These are phyloP conservation scores for Camponotus vicinus DNA, from an alignment of 1,140 invertebrate genomes.

Conservation along the genomic window DNA sequence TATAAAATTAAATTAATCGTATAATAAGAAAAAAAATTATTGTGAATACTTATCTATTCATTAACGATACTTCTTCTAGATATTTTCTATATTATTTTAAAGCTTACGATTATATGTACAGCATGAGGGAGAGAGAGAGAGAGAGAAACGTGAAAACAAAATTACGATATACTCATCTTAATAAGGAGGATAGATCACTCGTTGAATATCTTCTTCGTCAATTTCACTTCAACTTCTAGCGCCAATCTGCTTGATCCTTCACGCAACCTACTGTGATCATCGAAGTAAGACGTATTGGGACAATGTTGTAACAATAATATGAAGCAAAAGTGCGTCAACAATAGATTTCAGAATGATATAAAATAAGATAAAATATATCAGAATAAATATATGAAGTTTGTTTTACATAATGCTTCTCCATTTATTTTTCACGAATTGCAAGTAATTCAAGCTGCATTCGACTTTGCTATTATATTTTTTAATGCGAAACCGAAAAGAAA, in stretches of 20 bases:
- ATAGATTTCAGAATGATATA: background rate
- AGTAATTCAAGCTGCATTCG: background rate
- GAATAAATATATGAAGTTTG: constrained; percentile 14
- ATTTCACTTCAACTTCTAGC: background rate
- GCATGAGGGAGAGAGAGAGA: too few species aligned
- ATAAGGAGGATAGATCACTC: background rate
- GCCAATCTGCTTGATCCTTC: background rate
- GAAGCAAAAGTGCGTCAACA: background rate
- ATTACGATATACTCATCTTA: background rate
- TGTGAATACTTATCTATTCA: background rate
- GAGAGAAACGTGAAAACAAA: background rate
- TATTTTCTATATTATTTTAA: background rate
- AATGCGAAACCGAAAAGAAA: background rate
- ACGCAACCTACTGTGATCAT: constrained; percentile 2
- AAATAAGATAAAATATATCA: background rate
- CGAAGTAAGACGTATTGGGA: too few species aligned
- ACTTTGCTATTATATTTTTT: background rate
- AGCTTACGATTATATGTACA: background rate
- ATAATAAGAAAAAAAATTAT: too few species aligned
- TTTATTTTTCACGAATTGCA: background rate
- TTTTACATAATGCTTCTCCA: background rate
- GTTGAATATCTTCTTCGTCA: background rate
- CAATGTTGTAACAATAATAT: background rate
- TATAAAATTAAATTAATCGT: background rate
- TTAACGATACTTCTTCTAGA: background rate